A percentile compares a stretch with the other conserved stretches of the same genome.
phyloP scores from a whole-genome alignment of 92 coral and sea anemone genomes.

The Anthopleura xanthogrammica region DNA sequence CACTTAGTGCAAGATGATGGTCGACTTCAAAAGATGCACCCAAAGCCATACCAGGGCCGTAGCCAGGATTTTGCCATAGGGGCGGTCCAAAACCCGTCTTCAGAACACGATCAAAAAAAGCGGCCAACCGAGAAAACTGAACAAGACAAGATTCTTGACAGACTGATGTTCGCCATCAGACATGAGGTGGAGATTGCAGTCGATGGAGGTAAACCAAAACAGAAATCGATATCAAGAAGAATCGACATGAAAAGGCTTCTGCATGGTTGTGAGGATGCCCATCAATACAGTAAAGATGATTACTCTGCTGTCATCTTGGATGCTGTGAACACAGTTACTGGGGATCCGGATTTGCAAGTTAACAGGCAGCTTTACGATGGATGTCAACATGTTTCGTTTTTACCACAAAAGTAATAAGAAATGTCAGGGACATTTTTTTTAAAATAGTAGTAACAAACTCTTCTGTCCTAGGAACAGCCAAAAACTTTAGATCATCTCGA shows the following conservation, averaged over 20 bases:
- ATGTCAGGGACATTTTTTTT: no score
- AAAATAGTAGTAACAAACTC: no score
- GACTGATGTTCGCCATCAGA: slow-evolving; percentile 34
- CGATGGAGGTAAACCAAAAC: slow-evolving; percentile 25
- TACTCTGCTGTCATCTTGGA: slow-evolving; percentile 9
- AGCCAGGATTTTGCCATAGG: no score
- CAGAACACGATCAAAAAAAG: no score
- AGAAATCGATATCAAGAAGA: slow-evolving; percentile 10
- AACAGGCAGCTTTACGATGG: background rate
- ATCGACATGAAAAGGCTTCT: slow-evolving; percentile 30
- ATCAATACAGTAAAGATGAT: background rate
- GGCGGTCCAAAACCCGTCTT: no score
- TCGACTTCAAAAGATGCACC: slow-evolving; percentile 15
- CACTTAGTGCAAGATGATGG: background rate
- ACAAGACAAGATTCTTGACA: slow-evolving; percentile 3
- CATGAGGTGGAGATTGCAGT: slow-evolving; percentile 26
- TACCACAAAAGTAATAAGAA: no score
- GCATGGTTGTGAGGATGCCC: background rate
- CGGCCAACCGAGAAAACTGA: no score
- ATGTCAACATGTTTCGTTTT: background rate
- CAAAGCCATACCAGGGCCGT: no score
- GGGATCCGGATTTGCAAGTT: background rate
- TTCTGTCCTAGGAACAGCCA: no score
- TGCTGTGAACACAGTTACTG: slow-evolving; percentile 6
- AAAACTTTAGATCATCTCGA: no score